These are phyloP conservation scores for Procavia capensis DNA, from an alignment of 2,113 vertebrate genomes.

Conservation along the genomic window DNA sequence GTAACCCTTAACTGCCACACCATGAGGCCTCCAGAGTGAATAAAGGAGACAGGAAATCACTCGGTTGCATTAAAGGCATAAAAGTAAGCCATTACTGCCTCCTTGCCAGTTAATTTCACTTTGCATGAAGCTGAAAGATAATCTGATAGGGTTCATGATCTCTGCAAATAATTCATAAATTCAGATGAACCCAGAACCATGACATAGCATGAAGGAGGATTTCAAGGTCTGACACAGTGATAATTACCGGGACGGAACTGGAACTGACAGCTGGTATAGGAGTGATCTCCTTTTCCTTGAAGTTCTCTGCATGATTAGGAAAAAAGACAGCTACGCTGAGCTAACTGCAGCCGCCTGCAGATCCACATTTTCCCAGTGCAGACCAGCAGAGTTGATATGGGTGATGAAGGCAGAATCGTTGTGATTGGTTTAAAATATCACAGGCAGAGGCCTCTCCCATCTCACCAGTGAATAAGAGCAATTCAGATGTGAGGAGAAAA, in stretches of 20 bases:
- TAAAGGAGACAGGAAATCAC: neutral
- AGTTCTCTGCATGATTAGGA: neutral
- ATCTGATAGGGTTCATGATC: constrained; percentile 58
- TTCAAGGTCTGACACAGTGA: constrained; percentile 50
- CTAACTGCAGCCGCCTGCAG: neutral
- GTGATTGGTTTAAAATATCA: neutral
- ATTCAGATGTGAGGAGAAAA: constrained; percentile 38
- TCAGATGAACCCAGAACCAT: constrained; percentile 15
- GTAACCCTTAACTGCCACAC: no score
- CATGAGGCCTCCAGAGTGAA: neutral
- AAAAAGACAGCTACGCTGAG: constrained; percentile 16
- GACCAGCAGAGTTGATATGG: constrained; percentile 27
- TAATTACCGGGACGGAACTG: neutral
- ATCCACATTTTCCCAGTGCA: neutral
- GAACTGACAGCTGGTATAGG: constrained; percentile 4
- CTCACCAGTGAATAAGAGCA: constrained; percentile 25
- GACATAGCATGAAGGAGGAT: neutral
- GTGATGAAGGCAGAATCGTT: constrained; percentile 3
- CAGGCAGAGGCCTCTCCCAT: constrained; percentile 27
- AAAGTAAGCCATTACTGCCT: constrained; percentile 51
- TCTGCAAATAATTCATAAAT: constrained; percentile 64
- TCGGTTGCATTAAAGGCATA: constrained; percentile 52
- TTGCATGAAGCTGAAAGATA: constrained; percentile 62
- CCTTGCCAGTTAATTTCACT: constrained; percentile 68
- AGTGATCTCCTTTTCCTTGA: constrained; percentile 55